phyloP scores from a whole-genome alignment of 2,888 invertebrate species.

The Melipona bicolor region DNA sequence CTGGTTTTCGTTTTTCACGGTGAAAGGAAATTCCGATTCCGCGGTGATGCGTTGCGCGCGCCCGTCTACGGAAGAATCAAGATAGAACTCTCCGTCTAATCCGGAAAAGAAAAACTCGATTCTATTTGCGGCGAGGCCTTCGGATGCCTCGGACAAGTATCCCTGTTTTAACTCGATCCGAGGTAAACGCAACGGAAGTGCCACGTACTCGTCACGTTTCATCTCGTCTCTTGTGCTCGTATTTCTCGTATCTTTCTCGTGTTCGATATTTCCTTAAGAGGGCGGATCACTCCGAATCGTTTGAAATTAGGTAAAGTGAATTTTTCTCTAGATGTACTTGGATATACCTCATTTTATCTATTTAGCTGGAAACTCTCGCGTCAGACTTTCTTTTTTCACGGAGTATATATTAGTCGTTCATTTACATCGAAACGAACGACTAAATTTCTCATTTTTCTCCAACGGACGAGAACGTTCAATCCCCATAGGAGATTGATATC shows the following conservation, averaged over 20 bases:
- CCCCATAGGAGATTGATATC: not conserved
- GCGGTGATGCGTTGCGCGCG: conserved; percentile 62
- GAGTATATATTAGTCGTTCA: no score
- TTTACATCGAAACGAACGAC: no score
- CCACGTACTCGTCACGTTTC: not conserved
- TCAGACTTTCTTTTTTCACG: no score
- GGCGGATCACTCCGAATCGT: no score
- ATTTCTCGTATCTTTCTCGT: not conserved
- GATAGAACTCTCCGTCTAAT: conserved; percentile 55
- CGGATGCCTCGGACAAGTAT: conserved; percentile 37
- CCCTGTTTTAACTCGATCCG: conserved; percentile 30
- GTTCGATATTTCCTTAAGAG: not conserved
- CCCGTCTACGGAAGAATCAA: conserved; percentile 53
- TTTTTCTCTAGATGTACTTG: no score
- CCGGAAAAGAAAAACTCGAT: conserved; percentile 42
- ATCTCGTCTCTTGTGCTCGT: not conserved
- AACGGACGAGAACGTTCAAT: not conserved
- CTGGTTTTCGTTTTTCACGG: conserved; percentile 68
- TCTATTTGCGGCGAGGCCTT: conserved; percentile 53
- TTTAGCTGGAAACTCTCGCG: no score
- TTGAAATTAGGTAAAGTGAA: no score
- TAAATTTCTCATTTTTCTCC: not conserved
- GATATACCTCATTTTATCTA: no score
- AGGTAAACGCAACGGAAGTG: conserved; percentile 42
- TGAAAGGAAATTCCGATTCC: conserved; percentile 73